These are phyloP conservation scores for Drosophila equinoxialis DNA, from an alignment of 1,140 invertebrate species.

Conservation along the genomic window DNA sequence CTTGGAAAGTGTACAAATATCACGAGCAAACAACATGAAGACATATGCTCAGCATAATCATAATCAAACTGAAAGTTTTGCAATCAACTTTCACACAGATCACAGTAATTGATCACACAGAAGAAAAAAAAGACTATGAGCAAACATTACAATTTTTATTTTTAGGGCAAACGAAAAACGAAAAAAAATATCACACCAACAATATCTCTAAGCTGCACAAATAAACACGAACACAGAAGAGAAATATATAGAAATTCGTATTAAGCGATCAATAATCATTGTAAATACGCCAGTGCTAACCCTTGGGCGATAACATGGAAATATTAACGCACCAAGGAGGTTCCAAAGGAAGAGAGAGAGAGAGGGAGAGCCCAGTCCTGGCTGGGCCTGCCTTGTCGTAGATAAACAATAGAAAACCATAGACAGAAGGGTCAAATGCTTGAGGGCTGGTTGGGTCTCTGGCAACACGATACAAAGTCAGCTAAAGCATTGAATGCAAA, in stretches of 20 bases:
- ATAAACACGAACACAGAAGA: conserved; percentile 48
- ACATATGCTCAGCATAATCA: conserved; percentile 17
- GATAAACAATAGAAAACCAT: conserved; percentile 80
- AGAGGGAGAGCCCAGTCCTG: not conserved
- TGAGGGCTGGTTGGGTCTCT: conserved; percentile 34
- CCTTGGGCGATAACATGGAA: conserved; percentile 66
- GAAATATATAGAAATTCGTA: conserved; percentile 57
- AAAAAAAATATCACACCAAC: conserved; percentile 39
- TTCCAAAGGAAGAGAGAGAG: conserved; percentile 12
- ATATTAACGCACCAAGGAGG: conserved; percentile 62
- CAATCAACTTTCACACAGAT: conserved; percentile 48
- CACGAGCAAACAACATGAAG: not conserved
- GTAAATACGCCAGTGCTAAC: conserved; percentile 74
- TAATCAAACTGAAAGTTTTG: conserved; percentile 51
- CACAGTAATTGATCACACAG: conserved; percentile 61
- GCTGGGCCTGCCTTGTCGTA: conserved; percentile 51
- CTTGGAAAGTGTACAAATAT: conserved; percentile 52
- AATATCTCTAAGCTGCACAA: conserved; percentile 64
- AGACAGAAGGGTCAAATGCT: conserved; percentile 68
- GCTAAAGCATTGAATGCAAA: conserved; percentile 50
- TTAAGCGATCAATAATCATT: conserved; percentile 80
- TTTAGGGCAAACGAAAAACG: conserved; percentile 17
- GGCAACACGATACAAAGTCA: conserved; percentile 41
- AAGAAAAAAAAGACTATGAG: conserved; percentile 15
- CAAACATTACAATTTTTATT: conserved; percentile 14